Base-by-base conservation (phyloP, 2,797 vertebrate genomes). In the Diplodus puntazzo region DNA sequence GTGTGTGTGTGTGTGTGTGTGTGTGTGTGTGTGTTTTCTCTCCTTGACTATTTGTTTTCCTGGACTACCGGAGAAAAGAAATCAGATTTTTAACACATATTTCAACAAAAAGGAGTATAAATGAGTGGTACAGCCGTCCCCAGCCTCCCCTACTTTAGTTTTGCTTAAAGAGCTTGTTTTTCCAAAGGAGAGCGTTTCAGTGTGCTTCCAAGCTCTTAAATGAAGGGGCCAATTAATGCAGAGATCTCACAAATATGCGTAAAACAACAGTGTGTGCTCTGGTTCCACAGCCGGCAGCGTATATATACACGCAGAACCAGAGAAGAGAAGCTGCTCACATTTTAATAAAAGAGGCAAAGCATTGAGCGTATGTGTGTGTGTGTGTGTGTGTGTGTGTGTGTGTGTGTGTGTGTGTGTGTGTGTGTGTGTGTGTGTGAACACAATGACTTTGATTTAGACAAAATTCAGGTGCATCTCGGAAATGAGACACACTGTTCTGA, bases 391-490 rank as follows among this genome's bases (percentile, higher is more conserved):
- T 62, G 48, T 46, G 18, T 52, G 59, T 43, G 34, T 59, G 48
- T 39, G 53, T 64, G 18, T 46, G 65, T 80, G 25, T 50, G n/a
- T 55, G 34, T 59, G 48, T 63, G 58, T 61, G 42, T 74, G 46
- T n/a, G 74, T 39, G 65, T n/a, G 65, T 61, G 57, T 23, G 34
- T 39, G 34, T 12, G 23, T 4, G 23, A 21, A 74, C 42, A 23
- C 25, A 57, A 52, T 58, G 59, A 77, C 79, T 84, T 74, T 84
- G 70, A 85, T 79, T 85, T 50, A 55, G 79, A 69, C 59, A 59
- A 71, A 80, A 79, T 81, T 59, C 69, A 85, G 82, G 83, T 84
- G 65, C 71, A n/a, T 81, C 64, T 66, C n/a, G 3, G 25, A 82
- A 74, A 82, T 65, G 48, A 82, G 61, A 55, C 67, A 60, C 54